Evolutionary conservation across 2,888 invertebrate species (phyloP), one percentile per base, ranked within the genome.

Genomic region (Drosophila kuntzei): DNA sequence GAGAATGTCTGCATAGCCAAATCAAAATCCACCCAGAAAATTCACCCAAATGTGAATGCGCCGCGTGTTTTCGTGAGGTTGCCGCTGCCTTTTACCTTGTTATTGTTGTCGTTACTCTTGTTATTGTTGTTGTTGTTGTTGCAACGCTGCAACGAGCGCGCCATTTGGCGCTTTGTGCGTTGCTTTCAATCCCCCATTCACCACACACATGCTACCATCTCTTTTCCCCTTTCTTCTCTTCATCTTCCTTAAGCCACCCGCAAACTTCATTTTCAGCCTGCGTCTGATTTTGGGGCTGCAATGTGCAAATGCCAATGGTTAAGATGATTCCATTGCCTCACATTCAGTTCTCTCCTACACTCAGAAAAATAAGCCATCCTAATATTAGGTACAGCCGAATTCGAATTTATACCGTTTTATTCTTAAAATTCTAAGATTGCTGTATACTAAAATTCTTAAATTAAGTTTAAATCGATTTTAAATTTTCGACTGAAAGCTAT

Each of bases 51-150:
- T 49, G 41, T 70, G 66, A 80, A 80, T 73, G 62, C 67, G 70
- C 70, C 70, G 67, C 67, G 55, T 78, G 58, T 59, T 69, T 54
- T 37, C 59, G 46, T 66, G 58, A 41, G 27, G 61, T 55, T 62
- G 53, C 43, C 29, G 14, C 39, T 55, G 25, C 54, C 57, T 36
- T 39, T 41, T 29, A 54, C 46, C 62, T 59, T 74, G 25, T 68
- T 37, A 32, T 49, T 59, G 41, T 44, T 32, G 51, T 54, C 58
- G 14, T 14, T 36, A 2, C 9, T 16, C 16, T 37, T 37, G 16
- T 37, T 16, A 12, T 12, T 39, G 18, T 11, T 20, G 34, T 36
- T 76, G 55, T 44, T 67, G 63, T 18, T 55, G 68, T 37, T 75
- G 53, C 58, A 62, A 32, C 39, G 39, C 34, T 49, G 58, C 58